phyloP scores from a whole-genome alignment of 2,888 invertebrate genomes.

The Emmelina monodactyla region DNA sequence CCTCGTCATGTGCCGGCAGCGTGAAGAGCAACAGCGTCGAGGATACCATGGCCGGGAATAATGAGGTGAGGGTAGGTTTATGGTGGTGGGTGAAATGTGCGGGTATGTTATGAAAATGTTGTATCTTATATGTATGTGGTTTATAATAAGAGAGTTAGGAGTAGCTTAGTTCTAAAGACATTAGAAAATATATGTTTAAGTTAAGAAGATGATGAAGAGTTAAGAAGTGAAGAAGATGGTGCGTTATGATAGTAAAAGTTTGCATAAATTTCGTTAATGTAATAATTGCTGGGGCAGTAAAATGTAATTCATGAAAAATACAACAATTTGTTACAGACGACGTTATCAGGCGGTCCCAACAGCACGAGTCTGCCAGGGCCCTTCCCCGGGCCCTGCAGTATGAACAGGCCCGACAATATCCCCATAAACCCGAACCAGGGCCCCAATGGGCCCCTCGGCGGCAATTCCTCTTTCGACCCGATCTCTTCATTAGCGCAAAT shows the following conservation, averaged over 20 bases:
- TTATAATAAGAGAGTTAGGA: too few species aligned
- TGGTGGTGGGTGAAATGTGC: too few species aligned
- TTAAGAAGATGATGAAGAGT: too few species aligned
- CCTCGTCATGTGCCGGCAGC: constrained; percentile 29
- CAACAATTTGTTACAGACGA: constrained; percentile 49
- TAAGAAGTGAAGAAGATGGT: too few species aligned
- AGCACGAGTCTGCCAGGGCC: constrained; percentile 59
- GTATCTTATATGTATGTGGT: too few species aligned
- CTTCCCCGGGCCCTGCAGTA: constrained; percentile 59
- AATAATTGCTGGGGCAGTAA: too few species aligned
- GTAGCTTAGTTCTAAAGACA: too few species aligned
- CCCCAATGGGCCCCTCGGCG: constrained; percentile 66
- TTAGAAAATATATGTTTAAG: too few species aligned
- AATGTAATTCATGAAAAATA: too few species aligned
- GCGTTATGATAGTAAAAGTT: too few species aligned
- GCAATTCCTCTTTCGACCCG: constrained; percentile 79
- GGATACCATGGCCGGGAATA: constrained; percentile 37
- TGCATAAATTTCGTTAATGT: too few species aligned
- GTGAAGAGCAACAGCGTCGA: constrained; percentile 40
- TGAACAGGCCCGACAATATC: constrained; percentile 55
- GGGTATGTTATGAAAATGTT: too few species aligned
- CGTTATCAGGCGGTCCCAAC: constrained; percentile 55
- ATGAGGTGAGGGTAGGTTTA: constrained; percentile 34
- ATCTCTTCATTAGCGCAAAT: constrained; percentile 94
- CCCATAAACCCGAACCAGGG: constrained; percentile 60